These are phyloP conservation scores for Cataglyphis altisquamis DNA, from an alignment of 2,888 invertebrate species.

Conservation along the genomic window DNA sequence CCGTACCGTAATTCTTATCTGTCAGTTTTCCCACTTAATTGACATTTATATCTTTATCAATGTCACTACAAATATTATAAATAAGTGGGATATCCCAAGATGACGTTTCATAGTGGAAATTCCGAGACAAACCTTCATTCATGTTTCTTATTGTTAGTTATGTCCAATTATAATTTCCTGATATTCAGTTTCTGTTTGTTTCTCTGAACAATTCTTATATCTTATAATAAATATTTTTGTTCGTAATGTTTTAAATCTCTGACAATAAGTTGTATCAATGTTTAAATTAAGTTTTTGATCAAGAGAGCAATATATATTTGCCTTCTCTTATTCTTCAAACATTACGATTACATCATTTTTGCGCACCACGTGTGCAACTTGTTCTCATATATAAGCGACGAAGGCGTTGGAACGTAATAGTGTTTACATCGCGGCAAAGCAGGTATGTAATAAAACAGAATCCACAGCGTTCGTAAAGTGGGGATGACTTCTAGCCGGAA, in stretches of 20 bases:
- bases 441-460: conserved; percentile 10
- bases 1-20: too few relatives aligned
- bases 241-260: neutral
- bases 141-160: neutral
- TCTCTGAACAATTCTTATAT: neutral
- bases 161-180: neutral
- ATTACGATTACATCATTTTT: neutral
- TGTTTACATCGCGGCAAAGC: neutral
- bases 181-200: neutral
- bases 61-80: neutral
- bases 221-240: neutral
- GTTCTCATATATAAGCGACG: neutral
- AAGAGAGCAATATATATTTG: neutral
- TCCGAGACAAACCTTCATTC: neutral
- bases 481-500: conserved; percentile 29
- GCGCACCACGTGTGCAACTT: conserved; percentile 9
- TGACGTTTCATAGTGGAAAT: conserved; percentile 31
- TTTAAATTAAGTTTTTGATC: neutral
- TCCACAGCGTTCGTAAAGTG: conserved; percentile 5
- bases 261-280: conserved; percentile 6
- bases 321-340: neutral
- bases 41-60: neutral
- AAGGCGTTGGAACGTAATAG: neutral
- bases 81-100: neutral
- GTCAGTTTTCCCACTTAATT: neutral